phyloP scores from a whole-genome alignment of 2,888 invertebrate species.

The Odontothrips loti region DNA sequence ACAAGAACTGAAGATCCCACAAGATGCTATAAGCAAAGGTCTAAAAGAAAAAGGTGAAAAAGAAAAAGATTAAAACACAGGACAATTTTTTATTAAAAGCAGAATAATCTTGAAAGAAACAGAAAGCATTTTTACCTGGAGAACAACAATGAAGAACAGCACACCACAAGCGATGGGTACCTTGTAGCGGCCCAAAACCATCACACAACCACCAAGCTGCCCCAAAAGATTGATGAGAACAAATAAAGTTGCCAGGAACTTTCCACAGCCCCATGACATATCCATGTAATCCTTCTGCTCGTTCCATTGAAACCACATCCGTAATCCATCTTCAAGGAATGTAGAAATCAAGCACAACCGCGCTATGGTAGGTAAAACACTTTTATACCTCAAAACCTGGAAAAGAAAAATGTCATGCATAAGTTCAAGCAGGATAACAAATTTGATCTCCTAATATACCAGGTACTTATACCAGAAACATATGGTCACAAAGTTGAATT shows the following conservation, averaged over 20 bases:
- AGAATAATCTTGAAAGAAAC: not conserved
- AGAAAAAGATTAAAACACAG: conserved; percentile 31
- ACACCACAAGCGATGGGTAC: conserved; percentile 89
- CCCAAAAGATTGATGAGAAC: conserved; percentile 93
- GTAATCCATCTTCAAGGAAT: conserved; percentile 96
- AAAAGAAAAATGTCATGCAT: conserved; percentile 34
- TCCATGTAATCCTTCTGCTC: conserved; percentile 98
- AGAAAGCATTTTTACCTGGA: conserved; percentile 66
- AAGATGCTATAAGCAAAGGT: conserved; percentile 94
- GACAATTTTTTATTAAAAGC: conserved; percentile 2
- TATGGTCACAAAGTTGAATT: not conserved
- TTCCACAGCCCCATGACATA: conserved; percentile 94
- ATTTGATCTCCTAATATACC: too few species aligned
- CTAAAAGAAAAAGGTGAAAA: conserved; percentile 50
- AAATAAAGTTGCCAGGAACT: conserved; percentile 88
- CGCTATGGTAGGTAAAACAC: conserved; percentile 91
- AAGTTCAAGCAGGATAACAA: not conserved
- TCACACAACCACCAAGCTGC: conserved; percentile 92
- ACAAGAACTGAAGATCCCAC: conserved; percentile 96
- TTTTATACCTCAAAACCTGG: conserved; percentile 88
- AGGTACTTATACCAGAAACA: not conserved
- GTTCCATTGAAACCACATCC: conserved; percentile 99
- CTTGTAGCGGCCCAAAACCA: conserved; percentile 89
- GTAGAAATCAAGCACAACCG: conserved; percentile 96
- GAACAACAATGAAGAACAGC: conserved; percentile 89